Percentiles rank a stretch among this genome's conserved stretches.
Conservation (phyloP, 2,797 vertebrate genomes). For the Sebastolobus alascanus region DNA sequence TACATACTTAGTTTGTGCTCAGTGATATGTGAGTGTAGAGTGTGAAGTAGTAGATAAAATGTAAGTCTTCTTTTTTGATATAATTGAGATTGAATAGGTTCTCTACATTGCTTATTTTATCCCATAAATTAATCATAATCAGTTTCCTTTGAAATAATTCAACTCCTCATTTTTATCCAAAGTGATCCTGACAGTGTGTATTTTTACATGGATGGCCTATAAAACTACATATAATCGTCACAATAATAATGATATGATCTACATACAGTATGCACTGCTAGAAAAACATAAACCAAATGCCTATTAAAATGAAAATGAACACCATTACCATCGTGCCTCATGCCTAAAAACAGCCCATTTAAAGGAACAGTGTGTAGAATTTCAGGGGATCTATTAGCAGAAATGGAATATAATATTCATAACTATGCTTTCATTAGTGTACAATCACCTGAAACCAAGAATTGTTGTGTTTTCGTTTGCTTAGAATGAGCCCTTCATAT, state of each 20-base stretch:
- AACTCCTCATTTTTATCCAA: background rate
- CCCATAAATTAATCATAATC: background rate
- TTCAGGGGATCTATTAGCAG: too few relatives aligned
- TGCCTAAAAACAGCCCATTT: background rate
- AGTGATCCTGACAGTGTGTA: background rate
- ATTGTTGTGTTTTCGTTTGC: too few relatives aligned
- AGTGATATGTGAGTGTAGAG: too few relatives aligned
- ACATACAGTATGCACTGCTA: background rate
- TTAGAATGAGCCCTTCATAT: too few relatives aligned
- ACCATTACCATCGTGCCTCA: too few relatives aligned
- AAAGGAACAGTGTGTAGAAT: too few relatives aligned
- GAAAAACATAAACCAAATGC: background rate
- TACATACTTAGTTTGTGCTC: too few relatives aligned
- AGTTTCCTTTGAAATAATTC: background rate
- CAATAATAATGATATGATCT: background rate
- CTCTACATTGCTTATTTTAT: background rate
- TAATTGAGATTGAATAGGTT: background rate
- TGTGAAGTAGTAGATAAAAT: background rate
- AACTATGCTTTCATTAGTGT: too few relatives aligned
- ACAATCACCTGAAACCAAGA: too few relatives aligned
- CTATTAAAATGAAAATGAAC: background rate
- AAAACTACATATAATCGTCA: background rate
- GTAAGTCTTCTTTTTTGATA: background rate
- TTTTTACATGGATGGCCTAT: background rate
- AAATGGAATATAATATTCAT: too few relatives aligned